A percentile compares a stretch with the other conserved stretches of the same genome.
Evolutionary conservation across 2,888 invertebrate genomes (phyloP).

Genomic region (Calameuta idolon): DNA sequence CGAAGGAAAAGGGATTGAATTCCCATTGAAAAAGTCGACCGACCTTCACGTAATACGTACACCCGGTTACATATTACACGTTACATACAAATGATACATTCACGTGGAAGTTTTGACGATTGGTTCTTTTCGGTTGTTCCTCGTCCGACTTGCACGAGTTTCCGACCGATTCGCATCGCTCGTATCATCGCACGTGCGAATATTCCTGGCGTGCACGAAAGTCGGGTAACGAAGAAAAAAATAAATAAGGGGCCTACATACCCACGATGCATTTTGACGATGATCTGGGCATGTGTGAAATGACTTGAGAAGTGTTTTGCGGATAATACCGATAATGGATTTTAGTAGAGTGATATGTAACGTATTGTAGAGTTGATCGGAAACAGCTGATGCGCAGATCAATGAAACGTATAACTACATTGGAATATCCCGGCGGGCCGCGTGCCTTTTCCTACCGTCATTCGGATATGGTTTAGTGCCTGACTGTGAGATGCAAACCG

Average conservation of each 20-base stretch:
- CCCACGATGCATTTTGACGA: background rate
- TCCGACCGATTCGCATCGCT: background rate
- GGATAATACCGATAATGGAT: background rate
- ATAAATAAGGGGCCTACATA: background rate
- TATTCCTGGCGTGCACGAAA: background rate
- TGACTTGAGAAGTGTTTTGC: background rate
- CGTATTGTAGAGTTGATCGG: background rate
- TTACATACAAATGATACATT: background rate
- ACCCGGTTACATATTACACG: background rate
- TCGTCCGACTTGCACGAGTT: background rate
- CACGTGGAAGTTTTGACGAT: background rate
- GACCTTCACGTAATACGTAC: background rate
- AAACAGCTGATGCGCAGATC: background rate
- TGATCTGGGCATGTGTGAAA: background rate
- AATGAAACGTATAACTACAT: no score
- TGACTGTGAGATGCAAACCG: background rate
- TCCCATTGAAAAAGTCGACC: background rate
- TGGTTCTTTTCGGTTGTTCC: background rate
- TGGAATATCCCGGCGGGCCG: background rate
- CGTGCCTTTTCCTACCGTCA: background rate
- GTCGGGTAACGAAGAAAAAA: background rate
- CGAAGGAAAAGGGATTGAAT: background rate
- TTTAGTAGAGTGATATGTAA: background rate
- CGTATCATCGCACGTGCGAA: background rate
- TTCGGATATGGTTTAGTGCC: background rate